phyloP scores from a whole-genome alignment of 2,113 vertebrate genomes.

The Podarcis cretensis region DNA sequence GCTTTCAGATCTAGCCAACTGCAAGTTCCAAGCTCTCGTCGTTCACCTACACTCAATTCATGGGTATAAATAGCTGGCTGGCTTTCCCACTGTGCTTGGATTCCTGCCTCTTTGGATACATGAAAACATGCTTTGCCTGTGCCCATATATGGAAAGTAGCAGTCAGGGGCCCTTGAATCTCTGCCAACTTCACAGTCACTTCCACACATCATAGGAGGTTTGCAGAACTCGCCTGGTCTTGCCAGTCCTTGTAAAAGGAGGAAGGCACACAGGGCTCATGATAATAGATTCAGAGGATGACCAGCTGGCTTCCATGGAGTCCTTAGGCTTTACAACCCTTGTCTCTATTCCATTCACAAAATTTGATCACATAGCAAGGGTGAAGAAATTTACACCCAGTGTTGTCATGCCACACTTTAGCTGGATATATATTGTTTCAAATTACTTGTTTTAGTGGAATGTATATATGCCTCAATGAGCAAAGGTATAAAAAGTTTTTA shows the following conservation, averaged over 20 bases:
- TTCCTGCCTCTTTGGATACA: conserved; percentile 18
- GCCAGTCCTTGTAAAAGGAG: not conserved
- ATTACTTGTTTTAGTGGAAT: not conserved
- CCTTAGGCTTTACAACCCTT: conserved; percentile 12
- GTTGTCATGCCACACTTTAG: not conserved
- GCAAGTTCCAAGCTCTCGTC: fast-evolving
- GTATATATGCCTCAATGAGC: too few relatives aligned
- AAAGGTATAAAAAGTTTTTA: too few relatives aligned
- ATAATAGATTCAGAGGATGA: not conserved
- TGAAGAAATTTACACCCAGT: not conserved
- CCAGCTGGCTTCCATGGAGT: conserved; percentile 10
- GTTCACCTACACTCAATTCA: not conserved
- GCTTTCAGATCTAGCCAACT: not conserved
- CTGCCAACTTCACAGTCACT: not conserved
- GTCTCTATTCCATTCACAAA: conserved; percentile 2
- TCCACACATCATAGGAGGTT: not conserved
- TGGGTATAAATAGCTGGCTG: conserved; percentile 15
- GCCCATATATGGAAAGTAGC: not conserved
- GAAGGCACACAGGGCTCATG: not conserved
- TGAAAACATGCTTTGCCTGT: conserved; percentile 2
- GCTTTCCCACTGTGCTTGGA: conserved; percentile 14
- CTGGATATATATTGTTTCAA: not conserved
- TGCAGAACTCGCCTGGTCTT: not conserved
- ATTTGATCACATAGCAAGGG: not conserved
- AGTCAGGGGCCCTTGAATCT: not conserved